Percentiles rank a stretch among this genome's conserved stretches.
Evolutionary conservation across 2,113 vertebrate species (phyloP).

Genomic region (Apodemus sylvaticus): DNA sequence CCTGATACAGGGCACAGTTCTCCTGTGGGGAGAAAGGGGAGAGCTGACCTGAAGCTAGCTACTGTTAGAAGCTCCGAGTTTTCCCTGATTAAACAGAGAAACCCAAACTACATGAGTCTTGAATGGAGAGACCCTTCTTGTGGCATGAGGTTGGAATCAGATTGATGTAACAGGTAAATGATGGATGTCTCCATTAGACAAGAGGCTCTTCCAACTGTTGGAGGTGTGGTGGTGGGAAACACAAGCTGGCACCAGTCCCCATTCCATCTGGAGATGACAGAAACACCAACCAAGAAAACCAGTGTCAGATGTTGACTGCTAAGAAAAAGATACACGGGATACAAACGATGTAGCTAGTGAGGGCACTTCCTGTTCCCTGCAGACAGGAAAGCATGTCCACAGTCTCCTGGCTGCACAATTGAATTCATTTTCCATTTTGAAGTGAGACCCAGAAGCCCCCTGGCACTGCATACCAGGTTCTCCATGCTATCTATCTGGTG

Average conservation of each 20-base stretch:
- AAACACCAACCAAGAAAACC: background rate
- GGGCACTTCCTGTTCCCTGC: background rate
- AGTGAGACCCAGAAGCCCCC: background rate
- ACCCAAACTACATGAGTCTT: background rate
- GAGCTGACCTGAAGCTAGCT: background rate
- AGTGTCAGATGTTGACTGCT: background rate
- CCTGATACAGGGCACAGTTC: background rate
- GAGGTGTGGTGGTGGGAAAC: background rate
- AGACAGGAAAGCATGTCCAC: background rate
- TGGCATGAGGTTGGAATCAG: background rate
- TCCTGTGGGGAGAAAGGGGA: background rate
- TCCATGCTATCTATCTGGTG: background rate
- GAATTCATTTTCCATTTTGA: background rate
- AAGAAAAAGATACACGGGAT: background rate
- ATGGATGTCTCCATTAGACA: background rate
- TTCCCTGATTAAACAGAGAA: slow-evolving; percentile 10
- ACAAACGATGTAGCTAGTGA: background rate
- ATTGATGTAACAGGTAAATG: background rate
- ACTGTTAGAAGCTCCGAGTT: background rate
- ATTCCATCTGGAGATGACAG: background rate
- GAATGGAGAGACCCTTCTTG: background rate
- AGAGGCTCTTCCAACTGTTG: background rate
- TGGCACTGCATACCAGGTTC: background rate
- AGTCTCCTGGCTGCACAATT: background rate
- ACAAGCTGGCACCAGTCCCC: background rate